phyloP scores from a whole-genome alignment of 2,888 invertebrate genomes.

The Volucella zonaria region DNA sequence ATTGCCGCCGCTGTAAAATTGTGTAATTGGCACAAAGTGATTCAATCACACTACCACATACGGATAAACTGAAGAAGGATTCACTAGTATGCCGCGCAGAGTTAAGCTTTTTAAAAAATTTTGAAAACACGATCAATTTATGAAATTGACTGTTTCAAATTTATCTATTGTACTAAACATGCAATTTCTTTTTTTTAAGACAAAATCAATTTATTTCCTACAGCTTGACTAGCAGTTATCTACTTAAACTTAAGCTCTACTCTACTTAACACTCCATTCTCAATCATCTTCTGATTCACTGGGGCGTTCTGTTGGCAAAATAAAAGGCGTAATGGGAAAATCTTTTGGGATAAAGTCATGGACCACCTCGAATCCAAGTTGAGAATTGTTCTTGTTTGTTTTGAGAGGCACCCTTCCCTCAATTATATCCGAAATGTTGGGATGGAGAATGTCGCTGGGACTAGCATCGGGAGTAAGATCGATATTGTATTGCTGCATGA shows the following conservation, averaged over 20 bases:
- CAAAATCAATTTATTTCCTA: neutral
- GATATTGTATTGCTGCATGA: slow-evolving; percentile 78
- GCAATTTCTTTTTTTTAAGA: too few species aligned
- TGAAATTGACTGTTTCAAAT: too few species aligned
- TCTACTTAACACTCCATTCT: neutral
- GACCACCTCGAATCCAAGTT: slow-evolving; percentile 76
- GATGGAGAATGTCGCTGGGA: slow-evolving; percentile 76
- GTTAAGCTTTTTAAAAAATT: too few species aligned
- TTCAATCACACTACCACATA: too few species aligned
- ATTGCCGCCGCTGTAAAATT: too few species aligned
- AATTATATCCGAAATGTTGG: slow-evolving; percentile 77
- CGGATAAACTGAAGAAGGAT: too few species aligned
- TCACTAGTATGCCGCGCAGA: too few species aligned
- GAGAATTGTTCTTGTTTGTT: slow-evolving; percentile 38
- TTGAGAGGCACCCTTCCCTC: slow-evolving; percentile 76
- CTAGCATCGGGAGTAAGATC: slow-evolving; percentile 77
- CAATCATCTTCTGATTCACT: slow-evolving; percentile 13
- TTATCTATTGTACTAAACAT: too few species aligned
- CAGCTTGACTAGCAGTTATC: slow-evolving; percentile 2
- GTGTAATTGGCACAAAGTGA: too few species aligned
- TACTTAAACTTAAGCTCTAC: neutral
- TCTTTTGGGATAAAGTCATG: slow-evolving; percentile 78
- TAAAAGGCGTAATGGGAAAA: slow-evolving; percentile 79
- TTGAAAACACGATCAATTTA: too few species aligned
- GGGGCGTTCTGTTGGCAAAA: slow-evolving; percentile 74